Conservation (phyloP, 2,113 vertebrate genomes). For the Neolamprologus falcicula region DNA sequence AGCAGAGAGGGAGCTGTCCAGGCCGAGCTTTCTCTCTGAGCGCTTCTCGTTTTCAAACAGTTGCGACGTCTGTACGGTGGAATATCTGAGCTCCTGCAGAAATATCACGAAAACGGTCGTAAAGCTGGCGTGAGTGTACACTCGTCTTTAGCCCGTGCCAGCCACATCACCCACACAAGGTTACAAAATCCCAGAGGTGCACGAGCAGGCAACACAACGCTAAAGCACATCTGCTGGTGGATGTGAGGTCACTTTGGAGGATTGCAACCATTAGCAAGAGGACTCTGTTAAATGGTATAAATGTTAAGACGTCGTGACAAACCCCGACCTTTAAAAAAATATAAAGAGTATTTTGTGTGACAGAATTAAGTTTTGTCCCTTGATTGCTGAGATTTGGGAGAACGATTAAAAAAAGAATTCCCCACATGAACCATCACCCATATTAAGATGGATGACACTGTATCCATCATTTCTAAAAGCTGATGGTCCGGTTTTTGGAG, state of each 20-base stretch:
- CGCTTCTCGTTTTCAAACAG: not conserved
- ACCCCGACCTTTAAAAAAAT: not conserved
- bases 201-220: not conserved
- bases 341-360: not conserved
- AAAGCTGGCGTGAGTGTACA: not conserved
- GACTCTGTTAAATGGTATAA: not conserved
- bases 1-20: not conserved
- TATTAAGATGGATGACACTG: not conserved
- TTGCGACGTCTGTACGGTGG: not conserved
- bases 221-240: not conserved
- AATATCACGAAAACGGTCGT: not conserved
- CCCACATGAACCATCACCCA: rapidly evolving
- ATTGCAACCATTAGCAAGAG: not conserved
- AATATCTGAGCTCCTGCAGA: not conserved
- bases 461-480: not conserved
- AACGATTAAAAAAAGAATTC: not conserved
- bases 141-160: not conserved
- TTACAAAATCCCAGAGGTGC: not conserved
- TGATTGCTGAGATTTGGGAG: not conserved
- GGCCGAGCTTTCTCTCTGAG: not conserved
- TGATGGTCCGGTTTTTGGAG: not conserved
- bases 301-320: not conserved
- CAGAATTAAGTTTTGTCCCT: rapidly evolving
- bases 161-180: not conserved
- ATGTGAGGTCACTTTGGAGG: not conserved